Percentiles rank a stretch among this genome's conserved stretches.
phyloP scores from a whole-genome alignment of 2,113 vertebrate species.

The Hyperoodon ampullatus region DNA sequence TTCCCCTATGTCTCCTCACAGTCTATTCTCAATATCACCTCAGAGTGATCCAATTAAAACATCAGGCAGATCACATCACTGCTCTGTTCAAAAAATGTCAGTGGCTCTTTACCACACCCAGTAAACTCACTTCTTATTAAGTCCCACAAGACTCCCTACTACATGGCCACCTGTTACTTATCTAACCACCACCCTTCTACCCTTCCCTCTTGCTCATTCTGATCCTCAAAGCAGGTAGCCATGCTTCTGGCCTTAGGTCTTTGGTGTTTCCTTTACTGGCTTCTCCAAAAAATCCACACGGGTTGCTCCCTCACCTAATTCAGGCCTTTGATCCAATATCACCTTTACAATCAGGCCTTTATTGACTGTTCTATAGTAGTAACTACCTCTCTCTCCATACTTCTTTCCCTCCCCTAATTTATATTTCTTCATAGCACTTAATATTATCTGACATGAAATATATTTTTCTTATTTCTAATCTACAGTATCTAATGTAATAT shows the following conservation, averaged over 20 bases:
- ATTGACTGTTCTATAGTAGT: background rate
- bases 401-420: background rate
- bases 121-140: background rate
- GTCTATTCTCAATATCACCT: background rate
- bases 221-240: background rate
- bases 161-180: background rate
- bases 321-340: background rate
- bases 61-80: background rate
- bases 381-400: background rate
- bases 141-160: background rate
- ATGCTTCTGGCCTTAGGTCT: background rate
- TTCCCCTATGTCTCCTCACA: background rate
- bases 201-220: background rate
- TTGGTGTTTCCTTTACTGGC: background rate
- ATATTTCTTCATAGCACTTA: background rate
- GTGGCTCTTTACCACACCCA: background rate
- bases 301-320: background rate
- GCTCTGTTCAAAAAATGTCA: background rate
- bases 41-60: background rate
- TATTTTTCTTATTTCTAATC: background rate
- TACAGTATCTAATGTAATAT: background rate
- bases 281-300: background rate
- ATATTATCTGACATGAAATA: background rate
- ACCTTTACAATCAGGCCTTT: background rate
- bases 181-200: background rate